Evolutionary conservation across 2,888 invertebrate species (phyloP).

Genomic region (Diadegma fenestrale): DNA sequence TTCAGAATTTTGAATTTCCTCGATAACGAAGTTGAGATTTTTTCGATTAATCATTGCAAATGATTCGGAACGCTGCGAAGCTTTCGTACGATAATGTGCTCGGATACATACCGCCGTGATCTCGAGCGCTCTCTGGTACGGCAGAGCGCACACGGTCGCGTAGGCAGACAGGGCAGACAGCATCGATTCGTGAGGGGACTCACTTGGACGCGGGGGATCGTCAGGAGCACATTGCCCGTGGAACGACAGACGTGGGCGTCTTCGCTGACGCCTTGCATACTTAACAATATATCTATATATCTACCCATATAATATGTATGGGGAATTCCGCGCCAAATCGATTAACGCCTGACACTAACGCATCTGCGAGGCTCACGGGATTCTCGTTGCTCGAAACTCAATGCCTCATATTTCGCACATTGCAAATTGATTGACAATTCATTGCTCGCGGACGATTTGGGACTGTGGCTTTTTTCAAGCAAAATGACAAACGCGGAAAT

Average conservation of each 20-base stretch:
- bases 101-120: constrained; percentile 45
- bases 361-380: not conserved
- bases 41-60: too few relatives aligned
- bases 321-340: not conserved
- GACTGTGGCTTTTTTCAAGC: too few relatives aligned
- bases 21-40: too few relatives aligned
- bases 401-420: too few relatives aligned
- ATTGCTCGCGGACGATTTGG: too few relatives aligned
- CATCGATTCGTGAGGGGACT: constrained; percentile 57
- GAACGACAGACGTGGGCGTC: constrained; percentile 64
- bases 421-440: too few relatives aligned
- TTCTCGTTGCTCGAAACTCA: not conserved
- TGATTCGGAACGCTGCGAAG: too few relatives aligned
- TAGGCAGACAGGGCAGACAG: constrained; percentile 58
- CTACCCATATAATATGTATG: not conserved
- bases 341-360: not conserved
- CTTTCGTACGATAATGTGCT: not conserved
- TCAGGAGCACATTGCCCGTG: constrained; percentile 55
- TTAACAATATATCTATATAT: constrained; percentile 5
- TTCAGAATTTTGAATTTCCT: not conserved
- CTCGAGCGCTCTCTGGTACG: constrained; percentile 39
- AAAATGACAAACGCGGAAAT: too few relatives aligned
- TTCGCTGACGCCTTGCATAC: constrained; percentile 46
- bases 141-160: constrained; percentile 47
- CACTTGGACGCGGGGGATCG: constrained; percentile 45